phyloP scores from a whole-genome alignment of 2,113 vertebrate species.

The Balaeniceps rex region DNA sequence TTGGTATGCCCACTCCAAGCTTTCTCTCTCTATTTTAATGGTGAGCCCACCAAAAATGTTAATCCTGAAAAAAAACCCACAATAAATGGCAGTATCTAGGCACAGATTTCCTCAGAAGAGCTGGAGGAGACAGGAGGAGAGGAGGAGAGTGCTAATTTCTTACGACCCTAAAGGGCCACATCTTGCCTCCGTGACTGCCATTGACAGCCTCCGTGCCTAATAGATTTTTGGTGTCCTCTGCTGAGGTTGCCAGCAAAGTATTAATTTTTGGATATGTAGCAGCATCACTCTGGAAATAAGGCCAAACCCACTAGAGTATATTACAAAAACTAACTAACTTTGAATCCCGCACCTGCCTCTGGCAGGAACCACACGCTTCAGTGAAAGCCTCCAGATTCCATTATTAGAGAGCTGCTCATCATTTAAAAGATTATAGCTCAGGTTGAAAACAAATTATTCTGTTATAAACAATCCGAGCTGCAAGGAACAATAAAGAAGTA shows the following conservation, averaged over 20 bases:
- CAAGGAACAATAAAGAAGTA: not conserved
- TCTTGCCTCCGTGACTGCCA: not conserved
- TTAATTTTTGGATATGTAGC: not conserved
- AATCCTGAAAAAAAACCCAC: not conserved
- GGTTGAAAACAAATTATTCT: not conserved
- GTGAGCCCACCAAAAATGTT: not conserved
- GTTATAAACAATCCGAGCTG: conserved; percentile 18
- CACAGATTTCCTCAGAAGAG: not conserved
- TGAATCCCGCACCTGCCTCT: not conserved
- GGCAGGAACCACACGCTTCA: not conserved
- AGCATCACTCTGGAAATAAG: not conserved
- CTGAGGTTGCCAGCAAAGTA: not conserved
- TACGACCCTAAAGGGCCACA: not conserved
- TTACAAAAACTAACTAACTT: not conserved
- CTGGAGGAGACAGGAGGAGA: not conserved
- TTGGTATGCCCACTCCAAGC: not conserved
- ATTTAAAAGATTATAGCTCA: not conserved
- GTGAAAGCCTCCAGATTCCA: not conserved
- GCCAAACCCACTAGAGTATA: not conserved
- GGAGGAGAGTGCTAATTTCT: not conserved
- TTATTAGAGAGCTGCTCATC: not conserved
- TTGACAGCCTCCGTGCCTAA: accelerated
- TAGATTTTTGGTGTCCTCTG: not conserved
- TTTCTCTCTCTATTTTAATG: conserved; percentile 3
- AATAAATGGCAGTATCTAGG: not conserved